These are phyloP conservation scores for Allolobophora icterica DNA, from an alignment of 2,888 invertebrate genomes.

Conservation along the genomic window DNA sequence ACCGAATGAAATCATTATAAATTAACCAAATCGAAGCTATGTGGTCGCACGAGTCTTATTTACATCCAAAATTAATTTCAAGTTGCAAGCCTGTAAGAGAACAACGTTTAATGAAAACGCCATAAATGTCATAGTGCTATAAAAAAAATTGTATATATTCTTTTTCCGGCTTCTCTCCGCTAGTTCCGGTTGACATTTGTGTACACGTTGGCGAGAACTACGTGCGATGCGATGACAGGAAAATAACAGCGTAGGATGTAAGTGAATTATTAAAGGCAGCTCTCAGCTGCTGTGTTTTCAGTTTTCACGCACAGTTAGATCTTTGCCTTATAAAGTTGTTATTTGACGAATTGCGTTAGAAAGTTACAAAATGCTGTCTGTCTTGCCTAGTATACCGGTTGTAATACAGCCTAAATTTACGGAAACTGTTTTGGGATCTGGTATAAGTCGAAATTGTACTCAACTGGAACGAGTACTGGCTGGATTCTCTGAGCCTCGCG, in stretches of 20 bases:
- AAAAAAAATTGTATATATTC: not conserved
- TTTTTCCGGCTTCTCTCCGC: not conserved
- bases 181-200: slow-evolving; percentile 13
- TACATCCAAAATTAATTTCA: too few species aligned
- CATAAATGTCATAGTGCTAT: not conserved
- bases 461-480: not conserved
- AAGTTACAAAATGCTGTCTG: slow-evolving; percentile 2
- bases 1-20: too few species aligned
- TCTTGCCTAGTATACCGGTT: not conserved
- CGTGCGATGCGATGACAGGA: not conserved
- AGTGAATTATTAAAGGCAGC: not conserved
- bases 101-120: too few species aligned
- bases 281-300: not conserved
- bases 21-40: too few species aligned
- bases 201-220: slow-evolving; percentile 17
- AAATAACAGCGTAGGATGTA: not conserved
- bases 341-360: not conserved
- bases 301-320: not conserved
- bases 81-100: too few species aligned
- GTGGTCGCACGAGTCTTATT: too few species aligned
- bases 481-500: not conserved
- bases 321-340: not conserved
- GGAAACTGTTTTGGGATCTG: not conserved
- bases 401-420: not conserved
- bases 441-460: not conserved